These are phyloP conservation scores for Protodeltote pygarga DNA, from an alignment of 2,888 invertebrate species.

Conservation along the genomic window DNA sequence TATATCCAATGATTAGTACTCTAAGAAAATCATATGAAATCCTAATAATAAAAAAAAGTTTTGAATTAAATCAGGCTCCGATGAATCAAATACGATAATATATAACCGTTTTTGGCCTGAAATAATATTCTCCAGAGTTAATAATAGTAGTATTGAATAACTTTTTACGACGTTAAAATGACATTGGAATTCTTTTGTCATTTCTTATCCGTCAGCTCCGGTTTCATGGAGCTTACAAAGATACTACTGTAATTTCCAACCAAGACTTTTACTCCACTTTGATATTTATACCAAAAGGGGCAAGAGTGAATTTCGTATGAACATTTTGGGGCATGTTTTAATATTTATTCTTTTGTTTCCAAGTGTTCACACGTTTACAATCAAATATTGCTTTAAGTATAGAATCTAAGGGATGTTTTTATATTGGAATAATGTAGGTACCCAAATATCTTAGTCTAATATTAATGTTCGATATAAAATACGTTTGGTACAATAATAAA, in stretches of 20 bases:
- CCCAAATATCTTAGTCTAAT: constrained; percentile 4
- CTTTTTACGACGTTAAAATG: constrained; percentile 34
- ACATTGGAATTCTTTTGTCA: constrained; percentile 41
- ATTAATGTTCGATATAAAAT: neutral
- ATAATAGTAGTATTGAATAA: constrained; percentile 39
- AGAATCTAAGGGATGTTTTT: constrained; percentile 15
- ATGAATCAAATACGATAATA: constrained; percentile 12
- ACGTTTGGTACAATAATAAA: neutral
- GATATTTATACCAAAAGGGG: neutral
- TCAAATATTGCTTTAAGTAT: constrained; percentile 34
- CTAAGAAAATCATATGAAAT: no score
- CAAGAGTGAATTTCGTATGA: constrained; percentile 2
- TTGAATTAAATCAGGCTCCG: neutral
- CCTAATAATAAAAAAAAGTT: no score
- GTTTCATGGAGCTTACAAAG: constrained; percentile 15
- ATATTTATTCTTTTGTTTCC: constrained; percentile 25
- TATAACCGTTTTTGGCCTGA: constrained; percentile 1
- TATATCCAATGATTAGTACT: no score
- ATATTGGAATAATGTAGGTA: neutral
- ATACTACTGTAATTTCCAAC: constrained; percentile 4
- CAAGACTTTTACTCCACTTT: constrained; percentile 5
- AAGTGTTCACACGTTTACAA: constrained; percentile 16
- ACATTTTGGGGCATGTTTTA: neutral
- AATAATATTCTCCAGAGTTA: constrained; percentile 27
- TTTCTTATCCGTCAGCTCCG: constrained; percentile 30